A percentile compares a stretch with the other conserved stretches of the same genome.
Conservation (phyloP, 2,113 vertebrate genomes). For the Trichechus manatus region DNA sequence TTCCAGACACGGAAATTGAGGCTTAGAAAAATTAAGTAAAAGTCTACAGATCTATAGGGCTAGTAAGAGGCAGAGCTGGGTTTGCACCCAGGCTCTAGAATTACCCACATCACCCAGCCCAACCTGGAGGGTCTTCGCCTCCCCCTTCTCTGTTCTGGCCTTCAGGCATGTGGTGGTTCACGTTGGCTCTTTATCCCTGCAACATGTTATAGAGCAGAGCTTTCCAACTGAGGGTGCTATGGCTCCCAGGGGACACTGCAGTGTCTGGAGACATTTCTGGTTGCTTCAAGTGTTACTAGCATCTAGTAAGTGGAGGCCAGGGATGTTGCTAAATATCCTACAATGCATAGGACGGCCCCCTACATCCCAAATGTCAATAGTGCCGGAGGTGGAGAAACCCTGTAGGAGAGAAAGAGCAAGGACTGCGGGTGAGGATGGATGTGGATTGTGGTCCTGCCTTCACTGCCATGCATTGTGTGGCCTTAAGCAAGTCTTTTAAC, state of each 20-base stretch:
- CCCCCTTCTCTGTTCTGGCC: background rate
- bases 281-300: background rate
- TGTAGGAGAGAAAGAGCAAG: background rate
- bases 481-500: background rate
- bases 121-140: accelerated
- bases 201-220: background rate
- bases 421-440: background rate
- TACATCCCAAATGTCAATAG: background rate
- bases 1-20: slow-evolving; percentile 50
- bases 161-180: background rate
- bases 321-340: background rate
- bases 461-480: too few relatives aligned
- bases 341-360: background rate
- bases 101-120: background rate
- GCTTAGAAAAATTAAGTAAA: background rate
- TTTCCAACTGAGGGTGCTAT: background rate
- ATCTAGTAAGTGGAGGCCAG: background rate
- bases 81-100: background rate
- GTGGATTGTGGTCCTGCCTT: background rate
- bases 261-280: background rate
- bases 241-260: background rate
- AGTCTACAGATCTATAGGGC: background rate
- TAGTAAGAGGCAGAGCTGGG: background rate
- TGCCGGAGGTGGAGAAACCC: background rate
- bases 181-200: background rate